Conservation (phyloP, 2,888 invertebrate genomes). For the Chromoteleia sp. region DNA sequence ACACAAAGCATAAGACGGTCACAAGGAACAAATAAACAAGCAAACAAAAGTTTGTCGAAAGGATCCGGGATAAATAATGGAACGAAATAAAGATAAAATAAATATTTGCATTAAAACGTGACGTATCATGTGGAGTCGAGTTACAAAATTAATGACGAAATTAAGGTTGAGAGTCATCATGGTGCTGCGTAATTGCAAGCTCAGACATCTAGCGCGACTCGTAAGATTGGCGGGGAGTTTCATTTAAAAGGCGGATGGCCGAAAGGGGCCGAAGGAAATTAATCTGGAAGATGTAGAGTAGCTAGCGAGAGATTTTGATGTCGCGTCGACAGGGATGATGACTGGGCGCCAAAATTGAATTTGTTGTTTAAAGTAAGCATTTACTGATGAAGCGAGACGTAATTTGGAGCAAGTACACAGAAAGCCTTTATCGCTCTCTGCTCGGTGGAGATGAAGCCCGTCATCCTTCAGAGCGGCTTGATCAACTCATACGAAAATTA, state of each 20-base stretch:
- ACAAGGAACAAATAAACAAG: too few relatives aligned
- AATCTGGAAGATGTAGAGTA: conserved; percentile 93
- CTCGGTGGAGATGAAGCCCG: conserved; percentile 92
- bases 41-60: too few relatives aligned
- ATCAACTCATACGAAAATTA: conserved; percentile 96
- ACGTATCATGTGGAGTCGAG: conserved; percentile 10
- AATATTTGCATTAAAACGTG: background rate
- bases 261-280: conserved; percentile 97
- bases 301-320: conserved; percentile 94
- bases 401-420: conserved; percentile 61
- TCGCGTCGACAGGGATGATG: conserved; percentile 97
- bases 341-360: conserved; percentile 86
- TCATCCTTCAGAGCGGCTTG: conserved; percentile 96
- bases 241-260: conserved; percentile 98
- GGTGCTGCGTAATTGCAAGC: conserved; percentile 68
- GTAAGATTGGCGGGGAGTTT: conserved; percentile 89
- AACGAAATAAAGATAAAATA: conserved; percentile 12
- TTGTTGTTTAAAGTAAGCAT: conserved; percentile 66
- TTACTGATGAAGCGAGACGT: conserved; percentile 65
- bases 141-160: conserved; percentile 55
- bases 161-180: conserved; percentile 39
- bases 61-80: background rate
- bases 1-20: too few relatives aligned
- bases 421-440: conserved; percentile 48
- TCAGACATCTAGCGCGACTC: conserved; percentile 68